These are phyloP conservation scores for Acanthis flammea DNA, from an alignment of 2,797 vertebrate species.

Conservation along the genomic window DNA sequence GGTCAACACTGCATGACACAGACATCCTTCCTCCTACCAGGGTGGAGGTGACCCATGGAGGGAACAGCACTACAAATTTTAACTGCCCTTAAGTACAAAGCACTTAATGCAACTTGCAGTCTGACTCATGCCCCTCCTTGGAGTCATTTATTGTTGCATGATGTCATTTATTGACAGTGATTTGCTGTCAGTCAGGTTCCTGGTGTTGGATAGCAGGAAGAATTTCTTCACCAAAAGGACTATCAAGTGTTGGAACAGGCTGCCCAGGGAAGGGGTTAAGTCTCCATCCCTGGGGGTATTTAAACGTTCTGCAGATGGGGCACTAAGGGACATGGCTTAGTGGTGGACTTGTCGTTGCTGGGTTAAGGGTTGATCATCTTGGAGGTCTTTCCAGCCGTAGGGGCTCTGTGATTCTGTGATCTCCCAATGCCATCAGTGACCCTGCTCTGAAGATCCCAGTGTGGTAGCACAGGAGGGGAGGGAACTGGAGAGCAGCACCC, in stretches of 20 bases:
- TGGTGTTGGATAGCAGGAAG: not conserved
- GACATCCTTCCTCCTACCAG: not conserved
- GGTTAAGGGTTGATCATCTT: not conserved
- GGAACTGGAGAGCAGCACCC: not conserved
- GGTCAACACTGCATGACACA: not conserved
- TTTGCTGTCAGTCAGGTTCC: not conserved
- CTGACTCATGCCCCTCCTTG: not conserved
- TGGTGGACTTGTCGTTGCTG: not conserved
- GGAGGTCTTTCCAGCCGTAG: not conserved
- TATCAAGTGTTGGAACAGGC: not conserved
- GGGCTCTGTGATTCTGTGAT: not conserved
- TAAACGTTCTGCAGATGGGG: not conserved
- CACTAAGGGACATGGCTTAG: not conserved
- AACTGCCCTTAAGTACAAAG: not conserved
- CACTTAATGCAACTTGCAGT: not conserved
- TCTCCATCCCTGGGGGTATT: not conserved
- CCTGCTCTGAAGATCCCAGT: not conserved
- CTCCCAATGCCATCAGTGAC: not conserved
- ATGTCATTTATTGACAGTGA: not conserved
- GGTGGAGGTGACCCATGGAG: not conserved
- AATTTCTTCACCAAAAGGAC: not conserved
- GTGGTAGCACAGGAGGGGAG: not conserved
- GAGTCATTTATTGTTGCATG: not conserved
- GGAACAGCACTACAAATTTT: not conserved
- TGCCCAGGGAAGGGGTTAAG: not conserved